These are phyloP conservation scores for Cladorhizidae sp. DNA, from an alignment of 37 sponge, comb jelly and placozoan genomes.

Conservation along the genomic window DNA sequence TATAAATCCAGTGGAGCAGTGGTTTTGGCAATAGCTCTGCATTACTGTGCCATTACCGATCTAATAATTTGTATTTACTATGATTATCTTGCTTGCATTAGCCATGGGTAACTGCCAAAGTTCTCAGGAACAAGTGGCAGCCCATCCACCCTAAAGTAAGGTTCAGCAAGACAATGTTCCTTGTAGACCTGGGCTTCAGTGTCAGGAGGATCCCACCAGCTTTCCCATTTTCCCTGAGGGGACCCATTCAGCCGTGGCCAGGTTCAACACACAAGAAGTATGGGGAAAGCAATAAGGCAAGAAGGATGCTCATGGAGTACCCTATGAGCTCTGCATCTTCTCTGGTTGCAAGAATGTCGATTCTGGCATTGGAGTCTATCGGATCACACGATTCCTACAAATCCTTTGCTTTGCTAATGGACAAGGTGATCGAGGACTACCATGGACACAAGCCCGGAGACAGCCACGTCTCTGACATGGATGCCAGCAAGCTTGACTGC, in stretches of 20 bases:
- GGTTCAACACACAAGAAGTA: slow-evolving; percentile 8
- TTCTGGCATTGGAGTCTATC: slow-evolving; percentile 5
- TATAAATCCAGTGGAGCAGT: too few relatives aligned
- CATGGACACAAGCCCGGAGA: slow-evolving; percentile 73
- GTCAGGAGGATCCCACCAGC: background rate
- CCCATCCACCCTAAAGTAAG: background rate
- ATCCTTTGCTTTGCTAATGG: slow-evolving; percentile 69
- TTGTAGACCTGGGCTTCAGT: background rate
- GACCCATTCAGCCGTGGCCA: background rate
- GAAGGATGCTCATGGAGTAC: slow-evolving; percentile 17
- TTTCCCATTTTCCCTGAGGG: slow-evolving; percentile 7
- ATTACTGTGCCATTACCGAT: too few relatives aligned
- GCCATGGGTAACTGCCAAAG: too few relatives aligned
- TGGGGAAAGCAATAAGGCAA: slow-evolving; percentile 3
- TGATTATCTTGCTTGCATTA: too few relatives aligned
- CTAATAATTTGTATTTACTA: too few relatives aligned
- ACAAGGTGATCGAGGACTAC: slow-evolving; percentile 64
- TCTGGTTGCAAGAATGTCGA: slow-evolving; percentile 21
- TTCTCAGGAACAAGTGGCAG: background rate
- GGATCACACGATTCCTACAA: slow-evolving; percentile 85
- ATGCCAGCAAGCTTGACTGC: slow-evolving; percentile 39
- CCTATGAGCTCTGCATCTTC: slow-evolving; percentile 12
- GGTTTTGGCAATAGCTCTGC: too few relatives aligned
- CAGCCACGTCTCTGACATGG: slow-evolving; percentile 62
- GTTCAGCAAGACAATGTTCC: background rate